Conservation (phyloP, 2,797 vertebrate genomes). For the Aphelocoma californica region DNA sequence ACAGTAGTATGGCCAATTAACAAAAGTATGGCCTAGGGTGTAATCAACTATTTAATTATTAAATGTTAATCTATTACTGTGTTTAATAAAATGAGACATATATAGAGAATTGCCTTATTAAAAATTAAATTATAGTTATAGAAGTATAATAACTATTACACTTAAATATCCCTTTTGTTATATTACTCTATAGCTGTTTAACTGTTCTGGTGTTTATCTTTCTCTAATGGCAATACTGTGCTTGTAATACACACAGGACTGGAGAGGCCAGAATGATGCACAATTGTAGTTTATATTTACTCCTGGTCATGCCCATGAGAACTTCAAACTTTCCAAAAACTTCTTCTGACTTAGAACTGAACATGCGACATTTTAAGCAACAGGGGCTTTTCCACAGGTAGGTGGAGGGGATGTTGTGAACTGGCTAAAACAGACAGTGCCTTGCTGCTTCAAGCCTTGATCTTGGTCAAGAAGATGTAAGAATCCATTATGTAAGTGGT, state of each 20-base stretch:
- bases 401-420: neutral
- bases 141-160: neutral
- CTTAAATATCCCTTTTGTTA: neutral
- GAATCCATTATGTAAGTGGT: neutral
- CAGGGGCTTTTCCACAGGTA: neutral
- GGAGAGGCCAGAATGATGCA: neutral
- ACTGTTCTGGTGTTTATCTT: neutral
- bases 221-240: neutral
- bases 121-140: neutral
- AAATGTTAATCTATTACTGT: neutral
- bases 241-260: neutral
- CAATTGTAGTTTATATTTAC: neutral
- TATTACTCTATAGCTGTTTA: neutral
- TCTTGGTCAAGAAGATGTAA: neutral
- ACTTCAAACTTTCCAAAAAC: constrained; percentile 26
- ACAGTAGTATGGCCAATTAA: neutral
- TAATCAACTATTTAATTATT: neutral
- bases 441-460: neutral
- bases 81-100: neutral
- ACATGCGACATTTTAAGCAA: neutral
- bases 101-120: neutral
- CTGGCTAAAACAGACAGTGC: neutral
- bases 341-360: neutral
- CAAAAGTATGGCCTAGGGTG: neutral
- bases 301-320: neutral